Evolutionary conservation across 2,888 invertebrate genomes (phyloP).

Genomic region (Incurvaria masculella): DNA sequence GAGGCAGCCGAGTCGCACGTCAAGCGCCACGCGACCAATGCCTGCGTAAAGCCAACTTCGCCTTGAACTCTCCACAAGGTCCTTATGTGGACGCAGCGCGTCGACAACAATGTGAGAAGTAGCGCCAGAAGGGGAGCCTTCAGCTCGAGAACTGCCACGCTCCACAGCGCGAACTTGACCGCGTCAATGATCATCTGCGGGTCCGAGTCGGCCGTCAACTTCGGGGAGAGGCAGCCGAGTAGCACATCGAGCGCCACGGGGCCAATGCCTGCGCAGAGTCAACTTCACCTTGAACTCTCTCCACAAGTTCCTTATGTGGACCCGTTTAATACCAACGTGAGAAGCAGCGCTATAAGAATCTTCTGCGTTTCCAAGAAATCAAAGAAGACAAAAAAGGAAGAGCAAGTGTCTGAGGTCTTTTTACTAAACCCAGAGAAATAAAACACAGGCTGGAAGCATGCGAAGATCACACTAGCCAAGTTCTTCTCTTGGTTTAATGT

Average conservation of each 20-base stretch:
- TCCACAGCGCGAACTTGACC: constrained; percentile 77
- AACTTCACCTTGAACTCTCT: too few species aligned
- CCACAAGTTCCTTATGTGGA: too few species aligned
- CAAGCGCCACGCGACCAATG: constrained; percentile 84
- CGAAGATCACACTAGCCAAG: too few species aligned
- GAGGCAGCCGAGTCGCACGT: constrained; percentile 80
- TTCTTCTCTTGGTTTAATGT: too few species aligned
- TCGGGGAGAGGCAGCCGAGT: constrained; percentile 73
- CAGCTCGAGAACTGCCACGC: constrained; percentile 76
- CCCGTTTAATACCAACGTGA: too few species aligned
- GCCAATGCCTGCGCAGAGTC: constrained; percentile 87
- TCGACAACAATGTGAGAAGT: constrained; percentile 79
- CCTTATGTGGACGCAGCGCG: constrained; percentile 79
- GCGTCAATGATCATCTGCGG: constrained; percentile 85
- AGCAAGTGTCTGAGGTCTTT: too few species aligned
- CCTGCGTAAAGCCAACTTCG: constrained; percentile 45
- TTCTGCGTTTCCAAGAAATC: too few species aligned
- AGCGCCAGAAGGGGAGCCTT: constrained; percentile 85
- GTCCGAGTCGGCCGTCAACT: constrained; percentile 68
- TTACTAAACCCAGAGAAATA: too few species aligned
- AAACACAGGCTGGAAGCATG: too few species aligned
- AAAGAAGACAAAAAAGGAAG: too few species aligned
- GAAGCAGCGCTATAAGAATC: too few species aligned
- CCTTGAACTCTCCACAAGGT: constrained; percentile 54
- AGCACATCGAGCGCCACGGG: constrained; percentile 83